These are phyloP conservation scores for Meloe dianella DNA, from an alignment of 2,888 invertebrate species.

Conservation along the genomic window DNA sequence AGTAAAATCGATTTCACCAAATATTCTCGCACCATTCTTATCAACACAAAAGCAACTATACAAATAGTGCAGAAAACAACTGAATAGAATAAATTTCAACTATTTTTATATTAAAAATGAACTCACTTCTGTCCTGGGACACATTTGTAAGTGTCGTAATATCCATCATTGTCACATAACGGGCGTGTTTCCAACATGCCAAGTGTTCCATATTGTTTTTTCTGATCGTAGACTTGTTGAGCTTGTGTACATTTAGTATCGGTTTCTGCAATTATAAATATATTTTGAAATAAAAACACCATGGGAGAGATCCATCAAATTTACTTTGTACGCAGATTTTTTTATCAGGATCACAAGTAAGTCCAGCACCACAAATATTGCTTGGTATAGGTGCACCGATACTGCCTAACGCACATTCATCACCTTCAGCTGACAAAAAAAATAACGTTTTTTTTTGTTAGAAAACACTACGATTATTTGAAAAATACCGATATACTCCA, in stretches of 20 bases:
- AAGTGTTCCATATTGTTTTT: constrained; percentile 59
- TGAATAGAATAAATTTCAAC: constrained; percentile 6
- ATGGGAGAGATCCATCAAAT: background rate
- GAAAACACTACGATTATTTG: too few species aligned
- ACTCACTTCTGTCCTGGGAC: constrained; percentile 72
- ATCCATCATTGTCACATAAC: constrained; percentile 68
- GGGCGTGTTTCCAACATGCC: constrained; percentile 66
- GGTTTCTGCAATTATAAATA: constrained; percentile 33
- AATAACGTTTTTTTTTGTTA: background rate
- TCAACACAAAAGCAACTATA: constrained; percentile 71
- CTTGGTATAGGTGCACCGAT: constrained; percentile 62
- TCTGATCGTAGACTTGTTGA: constrained; percentile 61
- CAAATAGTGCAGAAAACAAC: constrained; percentile 22
- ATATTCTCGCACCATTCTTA: constrained; percentile 67
- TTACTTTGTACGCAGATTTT: constrained; percentile 56
- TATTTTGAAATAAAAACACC: background rate
- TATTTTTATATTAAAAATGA: constrained; percentile 13
- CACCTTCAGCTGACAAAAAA: constrained; percentile 60
- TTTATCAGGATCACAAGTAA: constrained; percentile 62
- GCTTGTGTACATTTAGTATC: constrained; percentile 48
- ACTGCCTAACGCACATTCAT: constrained; percentile 58
- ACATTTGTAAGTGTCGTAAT: constrained; percentile 66
- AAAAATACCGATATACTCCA: constrained; percentile 64
- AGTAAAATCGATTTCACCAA: constrained; percentile 67
- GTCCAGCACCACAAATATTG: constrained; percentile 67